Percentiles rank a stretch among this genome's conserved stretches.
These are phyloP conservation scores for Heterohyrax brucei DNA, from an alignment of 2,797 vertebrate species.

Conservation along the genomic window DNA sequence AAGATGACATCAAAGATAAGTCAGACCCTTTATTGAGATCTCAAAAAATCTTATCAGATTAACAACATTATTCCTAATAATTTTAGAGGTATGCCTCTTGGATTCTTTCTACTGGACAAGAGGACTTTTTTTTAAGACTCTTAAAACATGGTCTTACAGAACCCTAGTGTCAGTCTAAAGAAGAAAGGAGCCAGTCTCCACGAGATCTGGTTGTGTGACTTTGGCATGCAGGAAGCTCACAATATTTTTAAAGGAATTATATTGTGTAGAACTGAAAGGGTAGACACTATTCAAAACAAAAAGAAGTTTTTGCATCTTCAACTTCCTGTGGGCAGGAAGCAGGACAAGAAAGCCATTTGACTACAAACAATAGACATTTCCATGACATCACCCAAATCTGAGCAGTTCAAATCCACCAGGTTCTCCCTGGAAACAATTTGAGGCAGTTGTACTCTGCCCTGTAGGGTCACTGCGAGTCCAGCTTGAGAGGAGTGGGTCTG, in stretches of 20 bases:
- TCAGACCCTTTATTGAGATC: not conserved
- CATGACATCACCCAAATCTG: no score
- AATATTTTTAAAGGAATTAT: slow-evolving; percentile 30
- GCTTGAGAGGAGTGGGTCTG: no score
- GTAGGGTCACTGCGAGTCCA: no score
- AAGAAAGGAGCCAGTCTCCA: not conserved
- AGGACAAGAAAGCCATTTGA: not conserved
- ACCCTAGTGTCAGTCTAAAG: not conserved
- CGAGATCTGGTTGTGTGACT: not conserved
- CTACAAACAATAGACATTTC: not conserved
- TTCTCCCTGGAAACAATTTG: no score
- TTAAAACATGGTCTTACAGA: not conserved
- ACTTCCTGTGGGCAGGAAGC: not conserved
- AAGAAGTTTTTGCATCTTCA: not conserved
- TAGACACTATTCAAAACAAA: not conserved
- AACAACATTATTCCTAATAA: not conserved
- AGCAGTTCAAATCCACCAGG: no score
- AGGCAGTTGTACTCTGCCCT: no score
- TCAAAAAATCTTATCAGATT: not conserved
- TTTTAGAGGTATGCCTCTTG: not conserved
- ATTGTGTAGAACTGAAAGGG: not conserved
- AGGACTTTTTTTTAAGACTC: not conserved
- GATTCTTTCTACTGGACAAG: not conserved
- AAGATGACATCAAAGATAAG: not conserved
- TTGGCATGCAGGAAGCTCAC: not conserved